Evolutionary conservation across 2,888 invertebrate species (phyloP).

Genomic region (Ceratothoa steindachneri): DNA sequence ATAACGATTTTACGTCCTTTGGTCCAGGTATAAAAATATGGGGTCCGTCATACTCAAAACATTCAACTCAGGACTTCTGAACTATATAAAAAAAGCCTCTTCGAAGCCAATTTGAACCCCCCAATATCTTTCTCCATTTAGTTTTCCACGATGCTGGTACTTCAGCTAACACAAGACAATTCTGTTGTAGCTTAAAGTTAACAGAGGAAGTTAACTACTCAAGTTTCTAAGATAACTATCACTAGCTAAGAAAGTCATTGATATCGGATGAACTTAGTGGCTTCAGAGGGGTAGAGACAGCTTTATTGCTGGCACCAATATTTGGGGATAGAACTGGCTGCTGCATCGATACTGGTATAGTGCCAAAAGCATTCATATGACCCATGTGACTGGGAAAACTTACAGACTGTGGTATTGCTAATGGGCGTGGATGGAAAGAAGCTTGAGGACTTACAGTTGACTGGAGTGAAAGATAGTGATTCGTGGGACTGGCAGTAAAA

Average conservation of each 20-base stretch:
- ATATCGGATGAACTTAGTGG: conserved; percentile 42
- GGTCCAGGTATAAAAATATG: too few species aligned
- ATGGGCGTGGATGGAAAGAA: background rate
- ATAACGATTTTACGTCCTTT: too few species aligned
- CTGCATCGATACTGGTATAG: conserved; percentile 19
- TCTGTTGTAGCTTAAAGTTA: too few species aligned
- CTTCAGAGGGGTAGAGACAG: conserved; percentile 14
- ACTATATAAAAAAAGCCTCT: too few species aligned
- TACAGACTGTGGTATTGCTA: background rate
- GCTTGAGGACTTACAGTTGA: background rate
- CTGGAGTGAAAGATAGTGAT: background rate
- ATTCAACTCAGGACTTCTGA: too few species aligned
- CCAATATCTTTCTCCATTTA: too few species aligned
- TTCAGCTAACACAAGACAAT: too few species aligned
- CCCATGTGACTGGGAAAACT: background rate
- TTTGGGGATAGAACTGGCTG: conserved; percentile 9
- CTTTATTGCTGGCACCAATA: background rate
- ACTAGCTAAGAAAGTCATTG: conserved; percentile 41
- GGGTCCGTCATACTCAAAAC: too few species aligned
- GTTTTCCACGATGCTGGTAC: too few species aligned
- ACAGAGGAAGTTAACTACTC: too few species aligned
- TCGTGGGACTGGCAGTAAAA: background rate
- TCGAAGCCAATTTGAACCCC: too few species aligned
- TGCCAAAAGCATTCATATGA: background rate
- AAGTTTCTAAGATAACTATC: too few species aligned